phyloP scores from a whole-genome alignment of 2,888 invertebrate genomes.

The Pseudoips prasinana region DNA sequence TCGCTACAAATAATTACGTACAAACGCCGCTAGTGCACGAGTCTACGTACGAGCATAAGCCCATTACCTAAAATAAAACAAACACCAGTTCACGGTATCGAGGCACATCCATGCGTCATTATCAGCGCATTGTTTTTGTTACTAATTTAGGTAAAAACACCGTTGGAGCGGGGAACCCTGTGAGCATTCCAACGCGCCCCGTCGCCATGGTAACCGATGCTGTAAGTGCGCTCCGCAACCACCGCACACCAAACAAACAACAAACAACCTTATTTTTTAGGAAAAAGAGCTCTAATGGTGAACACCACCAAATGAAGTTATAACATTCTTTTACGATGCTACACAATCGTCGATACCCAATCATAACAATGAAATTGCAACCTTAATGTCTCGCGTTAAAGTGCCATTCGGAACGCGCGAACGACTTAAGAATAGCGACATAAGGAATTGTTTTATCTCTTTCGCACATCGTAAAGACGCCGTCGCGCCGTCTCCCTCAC shows the following conservation, averaged over 20 bases:
- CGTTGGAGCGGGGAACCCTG: constrained; percentile 61
- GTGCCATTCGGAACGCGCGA: constrained; percentile 70
- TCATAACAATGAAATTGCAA: constrained; percentile 76
- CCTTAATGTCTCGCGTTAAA: constrained; percentile 71
- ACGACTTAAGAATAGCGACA: constrained; percentile 78
- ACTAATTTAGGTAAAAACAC: constrained; percentile 69
- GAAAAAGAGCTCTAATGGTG: constrained; percentile 54
- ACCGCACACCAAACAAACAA: constrained; percentile 53
- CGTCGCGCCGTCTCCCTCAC: constrained; percentile 64
- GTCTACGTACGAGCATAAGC: background rate
- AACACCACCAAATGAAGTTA: constrained; percentile 70
- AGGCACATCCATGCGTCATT: constrained; percentile 43
- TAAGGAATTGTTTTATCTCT: constrained; percentile 81
- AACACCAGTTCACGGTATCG: constrained; percentile 28
- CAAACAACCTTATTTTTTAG: constrained; percentile 64
- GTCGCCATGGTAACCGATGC: constrained; percentile 82
- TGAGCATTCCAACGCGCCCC: constrained; percentile 68
- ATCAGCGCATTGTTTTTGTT: constrained; percentile 49
- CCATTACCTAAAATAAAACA: constrained; percentile 33
- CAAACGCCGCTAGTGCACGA: background rate
- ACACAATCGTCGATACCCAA: constrained; percentile 68
- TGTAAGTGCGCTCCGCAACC: constrained; percentile 48
- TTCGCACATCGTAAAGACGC: constrained; percentile 76
- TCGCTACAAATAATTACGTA: background rate
- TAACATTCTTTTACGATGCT: constrained; percentile 73